These are phyloP conservation scores for Dryocosmus kuriphilus DNA, from an alignment of 2,888 invertebrate species.

Conservation along the genomic window DNA sequence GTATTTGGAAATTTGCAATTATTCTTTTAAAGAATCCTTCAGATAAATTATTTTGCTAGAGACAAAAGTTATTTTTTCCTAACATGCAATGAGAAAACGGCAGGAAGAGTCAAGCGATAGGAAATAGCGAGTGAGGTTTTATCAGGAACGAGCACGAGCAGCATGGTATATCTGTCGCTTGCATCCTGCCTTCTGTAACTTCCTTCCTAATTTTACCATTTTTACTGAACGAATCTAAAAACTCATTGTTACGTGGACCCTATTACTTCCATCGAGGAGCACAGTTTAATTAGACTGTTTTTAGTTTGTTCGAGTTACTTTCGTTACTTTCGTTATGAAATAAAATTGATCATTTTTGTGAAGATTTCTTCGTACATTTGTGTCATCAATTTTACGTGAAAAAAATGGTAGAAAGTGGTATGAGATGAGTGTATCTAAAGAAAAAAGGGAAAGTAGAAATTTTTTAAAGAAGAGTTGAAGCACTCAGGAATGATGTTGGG, in stretches of 20 bases:
- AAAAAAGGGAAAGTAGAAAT: constrained; percentile 28
- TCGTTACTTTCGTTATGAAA: not conserved
- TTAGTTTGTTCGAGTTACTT: not conserved
- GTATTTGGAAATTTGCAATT: no score
- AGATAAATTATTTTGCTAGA: not conserved
- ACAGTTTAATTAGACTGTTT: not conserved
- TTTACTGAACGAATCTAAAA: constrained; percentile 43
- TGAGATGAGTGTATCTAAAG: not conserved
- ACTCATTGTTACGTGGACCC: not conserved
- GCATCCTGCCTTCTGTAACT: constrained; percentile 69
- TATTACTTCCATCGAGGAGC: not conserved
- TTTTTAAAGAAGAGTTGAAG: constrained; percentile 23
- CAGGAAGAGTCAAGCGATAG: constrained; percentile 70
- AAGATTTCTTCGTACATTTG: not conserved
- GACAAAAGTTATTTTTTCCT: not conserved
- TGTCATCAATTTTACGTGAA: not conserved
- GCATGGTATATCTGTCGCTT: constrained; percentile 67
- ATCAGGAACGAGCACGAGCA: constrained; percentile 57
- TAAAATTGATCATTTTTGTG: not conserved
- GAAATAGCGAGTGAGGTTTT: constrained; percentile 55
- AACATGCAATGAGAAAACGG: constrained; percentile 36
- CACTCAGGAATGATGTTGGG: constrained; percentile 23
- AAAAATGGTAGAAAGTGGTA: not conserved
- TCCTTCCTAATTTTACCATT: constrained; percentile 66
- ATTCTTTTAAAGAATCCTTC: no score